Evolutionary conservation across 2,888 invertebrate genomes (phyloP).

Genomic region (Arge pagana): DNA sequence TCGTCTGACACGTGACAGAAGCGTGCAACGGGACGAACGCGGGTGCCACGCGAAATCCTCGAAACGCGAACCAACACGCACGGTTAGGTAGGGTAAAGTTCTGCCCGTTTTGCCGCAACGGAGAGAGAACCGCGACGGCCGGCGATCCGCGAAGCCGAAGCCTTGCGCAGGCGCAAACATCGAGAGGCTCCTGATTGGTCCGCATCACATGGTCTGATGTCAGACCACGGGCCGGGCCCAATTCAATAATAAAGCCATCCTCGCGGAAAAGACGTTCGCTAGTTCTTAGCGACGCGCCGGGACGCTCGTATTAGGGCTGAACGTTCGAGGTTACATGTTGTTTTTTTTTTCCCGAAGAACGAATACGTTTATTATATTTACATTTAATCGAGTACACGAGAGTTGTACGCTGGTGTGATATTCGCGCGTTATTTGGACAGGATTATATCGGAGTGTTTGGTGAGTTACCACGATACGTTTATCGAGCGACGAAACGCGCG

Average conservation of each 20-base stretch:
- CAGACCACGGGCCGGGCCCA: conserved; percentile 68
- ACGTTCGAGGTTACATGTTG: conserved; percentile 26
- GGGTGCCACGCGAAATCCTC: conserved; percentile 2
- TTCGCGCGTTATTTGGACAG: conserved; percentile 24
- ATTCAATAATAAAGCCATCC: conserved; percentile 57
- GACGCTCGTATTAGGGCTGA: conserved; percentile 31
- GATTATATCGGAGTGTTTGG: conserved; percentile 43
- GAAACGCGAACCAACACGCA: conserved; percentile 9
- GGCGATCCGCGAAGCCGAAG: conserved; percentile 13
- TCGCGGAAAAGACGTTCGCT: conserved; percentile 46
- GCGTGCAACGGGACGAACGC: conserved; percentile 15
- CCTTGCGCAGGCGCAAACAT: conserved; percentile 48
- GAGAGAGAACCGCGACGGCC: conserved; percentile 25
- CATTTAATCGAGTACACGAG: no score
- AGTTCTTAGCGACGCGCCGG: conserved; percentile 46
- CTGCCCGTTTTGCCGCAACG: not conserved
- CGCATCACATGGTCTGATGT: conserved; percentile 76
- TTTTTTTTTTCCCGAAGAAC: no score
- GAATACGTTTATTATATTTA: no score
- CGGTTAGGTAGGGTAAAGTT: conserved; percentile 4
- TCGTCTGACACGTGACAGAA: conserved; percentile 17
- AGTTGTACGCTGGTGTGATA: no score
- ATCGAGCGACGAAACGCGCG: no score
- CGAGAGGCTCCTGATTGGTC: conserved; percentile 65
- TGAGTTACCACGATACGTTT: conserved; percentile 28